A percentile compares a stretch with the other conserved stretches of the same genome.
Conservation (phyloP, 2,797 vertebrate species). For the Chloroceryle inda region DNA sequence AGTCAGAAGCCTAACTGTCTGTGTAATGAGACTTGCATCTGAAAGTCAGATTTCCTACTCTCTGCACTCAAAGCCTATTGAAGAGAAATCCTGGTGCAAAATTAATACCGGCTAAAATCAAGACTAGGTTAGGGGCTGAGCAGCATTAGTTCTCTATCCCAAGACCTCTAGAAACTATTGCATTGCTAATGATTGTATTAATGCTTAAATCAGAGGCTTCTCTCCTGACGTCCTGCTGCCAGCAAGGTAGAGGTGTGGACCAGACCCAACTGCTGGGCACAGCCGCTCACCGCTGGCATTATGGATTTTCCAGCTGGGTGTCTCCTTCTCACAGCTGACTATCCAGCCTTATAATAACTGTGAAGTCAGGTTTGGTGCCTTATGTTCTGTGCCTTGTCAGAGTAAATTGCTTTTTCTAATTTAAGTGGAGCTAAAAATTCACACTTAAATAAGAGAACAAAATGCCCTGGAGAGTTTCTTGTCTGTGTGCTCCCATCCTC, state of each 20-base stretch:
- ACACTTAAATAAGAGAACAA: conserved; percentile 33
- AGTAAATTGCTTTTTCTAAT: conserved; percentile 58
- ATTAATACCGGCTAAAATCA: not conserved
- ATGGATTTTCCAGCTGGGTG: conserved; percentile 34
- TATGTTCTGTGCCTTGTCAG: conserved; percentile 6
- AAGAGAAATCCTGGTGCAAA: conserved; percentile 11
- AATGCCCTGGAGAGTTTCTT: conserved; percentile 36
- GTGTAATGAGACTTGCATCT: conserved; percentile 38
- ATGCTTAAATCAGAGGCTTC: not conserved
- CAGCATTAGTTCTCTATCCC: not conserved
- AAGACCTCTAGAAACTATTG: not conserved
- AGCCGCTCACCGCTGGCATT: not conserved
- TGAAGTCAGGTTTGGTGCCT: conserved; percentile 12
- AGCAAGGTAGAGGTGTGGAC: not conserved
- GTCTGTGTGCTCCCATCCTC: not conserved
- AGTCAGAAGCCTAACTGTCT: conserved; percentile 33
- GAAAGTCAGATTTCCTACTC: conserved; percentile 32
- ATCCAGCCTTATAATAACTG: not conserved
- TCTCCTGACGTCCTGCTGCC: fast-evolving
- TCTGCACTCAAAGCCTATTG: not conserved
- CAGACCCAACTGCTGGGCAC: not conserved
- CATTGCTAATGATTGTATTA: not conserved
- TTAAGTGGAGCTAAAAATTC: conserved; percentile 59
- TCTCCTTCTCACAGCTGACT: conserved; percentile 30
- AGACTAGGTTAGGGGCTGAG: not conserved